Evolutionary conservation across 2,113 vertebrate genomes (phyloP).

Genomic region (Ellobius talpinus): DNA sequence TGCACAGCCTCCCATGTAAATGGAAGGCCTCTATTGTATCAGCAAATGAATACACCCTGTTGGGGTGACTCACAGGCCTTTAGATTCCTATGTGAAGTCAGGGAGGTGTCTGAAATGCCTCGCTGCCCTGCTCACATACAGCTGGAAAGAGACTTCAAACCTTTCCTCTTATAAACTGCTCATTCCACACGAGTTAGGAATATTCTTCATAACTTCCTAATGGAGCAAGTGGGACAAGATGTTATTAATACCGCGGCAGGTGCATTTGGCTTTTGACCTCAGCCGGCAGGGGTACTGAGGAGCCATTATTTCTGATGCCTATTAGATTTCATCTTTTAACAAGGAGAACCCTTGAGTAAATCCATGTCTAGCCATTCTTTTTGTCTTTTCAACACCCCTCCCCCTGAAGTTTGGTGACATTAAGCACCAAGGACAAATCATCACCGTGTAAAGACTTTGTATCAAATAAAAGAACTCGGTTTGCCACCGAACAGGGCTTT

Average conservation of each 20-base stretch:
- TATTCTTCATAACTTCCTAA: slow-evolving; percentile 73
- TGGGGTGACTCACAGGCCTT: slow-evolving; percentile 43
- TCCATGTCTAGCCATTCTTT: slow-evolving; percentile 54
- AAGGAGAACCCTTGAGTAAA: slow-evolving; percentile 61
- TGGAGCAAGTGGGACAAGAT: slow-evolving; percentile 75
- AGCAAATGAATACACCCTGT: neutral
- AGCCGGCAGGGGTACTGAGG: slow-evolving; percentile 47
- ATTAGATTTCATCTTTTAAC: slow-evolving; percentile 72
- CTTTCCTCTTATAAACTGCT: neutral
- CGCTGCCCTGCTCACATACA: slow-evolving; percentile 8
- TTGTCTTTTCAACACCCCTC: slow-evolving; percentile 73
- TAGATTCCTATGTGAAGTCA: neutral
- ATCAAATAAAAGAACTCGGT: slow-evolving; percentile 84
- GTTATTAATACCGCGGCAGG: slow-evolving; percentile 71
- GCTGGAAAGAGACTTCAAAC: slow-evolving; percentile 67
- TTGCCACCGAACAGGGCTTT: slow-evolving; percentile 84
- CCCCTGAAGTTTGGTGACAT: slow-evolving; percentile 69
- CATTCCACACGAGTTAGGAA: slow-evolving; percentile 48
- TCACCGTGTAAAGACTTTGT: slow-evolving; percentile 73
- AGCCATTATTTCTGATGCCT: slow-evolving; percentile 50
- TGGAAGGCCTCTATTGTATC: neutral
- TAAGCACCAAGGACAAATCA: slow-evolving; percentile 79
- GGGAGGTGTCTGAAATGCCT: slow-evolving; percentile 64
- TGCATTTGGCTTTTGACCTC: slow-evolving; percentile 77
- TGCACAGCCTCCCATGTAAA: neutral